Base-by-base conservation (phyloP, 2,888 invertebrate species). In the Andrena flavipes region DNA sequence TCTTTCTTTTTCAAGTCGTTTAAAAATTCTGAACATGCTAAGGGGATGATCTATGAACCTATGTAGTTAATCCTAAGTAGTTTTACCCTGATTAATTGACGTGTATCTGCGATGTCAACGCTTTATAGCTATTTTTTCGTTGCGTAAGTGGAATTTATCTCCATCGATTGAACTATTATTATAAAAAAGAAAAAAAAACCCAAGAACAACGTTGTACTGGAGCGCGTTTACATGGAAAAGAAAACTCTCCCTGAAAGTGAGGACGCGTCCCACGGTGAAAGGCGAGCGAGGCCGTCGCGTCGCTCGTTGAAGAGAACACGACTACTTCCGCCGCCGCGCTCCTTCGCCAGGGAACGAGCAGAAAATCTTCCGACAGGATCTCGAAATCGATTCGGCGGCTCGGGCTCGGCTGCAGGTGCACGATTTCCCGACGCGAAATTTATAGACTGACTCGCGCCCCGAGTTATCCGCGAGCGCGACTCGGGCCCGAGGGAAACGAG, bases 381-480 rank as follows among this genome's bases (percentile, higher is more conserved):
- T 59, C 54, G 70, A 10, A 70, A 49, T 49, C 82, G 72, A 78
- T 69, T 76, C 64, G 64, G 23, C n/a, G 54, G 42, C 56, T 30
- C 20, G 7, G 62, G 54, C 3, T 56, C 23, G 23, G 23, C 56
- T 75, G 81, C 85, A 87, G 87, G 81, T 87, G 88, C 72, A 16
- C 70, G 72, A 80, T 74, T 85, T 86, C 84, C 76, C 80, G 51
- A 16, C 59, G 63, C 82, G 73, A 85, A 85, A 89, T 87, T 88
- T 87, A 87, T 88, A 82, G 88, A 83, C 80, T 84, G 80, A 82
- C 74, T 85, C 79, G 82, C 76, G 82, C 84, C 84, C 65, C 59
- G 72, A 56, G 76, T 51, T 72, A 63, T 78, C 65, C 82, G 75
- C 72, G 67, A 56, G 35, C 69, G 69, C 59, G 69, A 35, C 62